These are phyloP conservation scores for Serrognathus titanus DNA, from an alignment of 2,888 invertebrate species.

Conservation along the genomic window DNA sequence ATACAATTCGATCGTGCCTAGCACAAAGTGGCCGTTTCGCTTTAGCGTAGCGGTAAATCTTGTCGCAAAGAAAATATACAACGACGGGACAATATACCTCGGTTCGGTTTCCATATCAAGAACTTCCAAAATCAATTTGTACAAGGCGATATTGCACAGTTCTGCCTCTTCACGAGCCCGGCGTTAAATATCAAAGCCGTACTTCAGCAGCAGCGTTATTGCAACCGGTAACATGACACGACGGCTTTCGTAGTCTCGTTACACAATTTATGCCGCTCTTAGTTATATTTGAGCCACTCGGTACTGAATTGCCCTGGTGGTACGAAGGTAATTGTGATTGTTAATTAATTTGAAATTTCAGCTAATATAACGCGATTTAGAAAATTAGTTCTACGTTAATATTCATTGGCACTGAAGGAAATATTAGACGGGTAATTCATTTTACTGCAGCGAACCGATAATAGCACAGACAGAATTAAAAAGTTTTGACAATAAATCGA, in stretches of 20 bases:
- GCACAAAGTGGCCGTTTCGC: neutral
- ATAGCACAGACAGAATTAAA: too few relatives aligned
- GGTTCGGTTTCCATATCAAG: neutral
- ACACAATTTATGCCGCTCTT: slow-evolving; percentile 22
- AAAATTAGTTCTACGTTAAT: too few relatives aligned
- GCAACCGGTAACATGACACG: slow-evolving; percentile 23
- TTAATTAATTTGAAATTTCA: neutral
- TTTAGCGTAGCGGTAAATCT: neutral
- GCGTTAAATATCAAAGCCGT: slow-evolving; percentile 16
- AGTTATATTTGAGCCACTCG: slow-evolving; percentile 10
- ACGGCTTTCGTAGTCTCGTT: slow-evolving; percentile 26
- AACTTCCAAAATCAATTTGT: slow-evolving; percentile 2
- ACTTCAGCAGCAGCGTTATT: slow-evolving; percentile 27
- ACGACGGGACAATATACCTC: too few relatives aligned
- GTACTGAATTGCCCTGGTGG: neutral
- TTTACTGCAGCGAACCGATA: too few relatives aligned
- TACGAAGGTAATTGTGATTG: neutral
- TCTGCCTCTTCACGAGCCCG: slow-evolving; percentile 10
- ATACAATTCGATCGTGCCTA: neutral
- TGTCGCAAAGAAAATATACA: too few relatives aligned
- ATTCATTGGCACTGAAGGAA: too few relatives aligned
- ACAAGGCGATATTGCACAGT: neutral
- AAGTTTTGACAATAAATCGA: too few relatives aligned
- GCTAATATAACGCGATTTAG: neutral
- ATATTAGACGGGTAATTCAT: too few relatives aligned